These are phyloP conservation scores for Ips typographus DNA, from an alignment of 1,140 invertebrate genomes.

Conservation along the genomic window DNA sequence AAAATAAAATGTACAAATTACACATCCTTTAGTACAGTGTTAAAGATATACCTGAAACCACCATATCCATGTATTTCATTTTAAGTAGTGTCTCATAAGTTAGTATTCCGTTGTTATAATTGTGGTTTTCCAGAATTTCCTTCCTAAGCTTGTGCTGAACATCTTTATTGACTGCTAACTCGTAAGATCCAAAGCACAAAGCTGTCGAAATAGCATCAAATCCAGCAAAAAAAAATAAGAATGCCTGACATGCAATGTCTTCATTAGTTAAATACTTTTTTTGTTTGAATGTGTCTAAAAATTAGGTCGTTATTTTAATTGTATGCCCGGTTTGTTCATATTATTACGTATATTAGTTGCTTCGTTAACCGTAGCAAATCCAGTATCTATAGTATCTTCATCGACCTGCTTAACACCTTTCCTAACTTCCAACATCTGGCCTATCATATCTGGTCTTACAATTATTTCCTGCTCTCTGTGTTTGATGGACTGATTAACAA, in stretches of 20 bases:
- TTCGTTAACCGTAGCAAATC: constrained; percentile 29
- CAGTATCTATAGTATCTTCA: constrained; percentile 13
- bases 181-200: constrained; percentile 47
- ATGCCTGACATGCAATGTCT: constrained; percentile 49
- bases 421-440: constrained; percentile 52
- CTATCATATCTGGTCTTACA: constrained; percentile 52
- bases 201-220: constrained; percentile 49
- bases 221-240: constrained; percentile 52
- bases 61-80: constrained; percentile 54
- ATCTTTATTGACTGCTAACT: constrained; percentile 57
- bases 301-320: background rate
- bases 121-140: constrained; percentile 42
- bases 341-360: constrained; percentile 1
- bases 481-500: constrained; percentile 49
- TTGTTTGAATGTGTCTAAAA: constrained; percentile 39
- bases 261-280: constrained; percentile 34
- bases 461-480: constrained; percentile 49
- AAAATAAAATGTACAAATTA: constrained; percentile 28
- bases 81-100: constrained; percentile 48
- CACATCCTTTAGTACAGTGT: background rate
- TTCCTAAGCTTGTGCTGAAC: constrained; percentile 52
- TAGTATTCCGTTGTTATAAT: constrained; percentile 37
- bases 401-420: constrained; percentile 42
- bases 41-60: constrained; percentile 47
- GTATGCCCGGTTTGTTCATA: background rate